Conservation (phyloP, 1,140 invertebrate species). For the Cephus cinctus region DNA sequence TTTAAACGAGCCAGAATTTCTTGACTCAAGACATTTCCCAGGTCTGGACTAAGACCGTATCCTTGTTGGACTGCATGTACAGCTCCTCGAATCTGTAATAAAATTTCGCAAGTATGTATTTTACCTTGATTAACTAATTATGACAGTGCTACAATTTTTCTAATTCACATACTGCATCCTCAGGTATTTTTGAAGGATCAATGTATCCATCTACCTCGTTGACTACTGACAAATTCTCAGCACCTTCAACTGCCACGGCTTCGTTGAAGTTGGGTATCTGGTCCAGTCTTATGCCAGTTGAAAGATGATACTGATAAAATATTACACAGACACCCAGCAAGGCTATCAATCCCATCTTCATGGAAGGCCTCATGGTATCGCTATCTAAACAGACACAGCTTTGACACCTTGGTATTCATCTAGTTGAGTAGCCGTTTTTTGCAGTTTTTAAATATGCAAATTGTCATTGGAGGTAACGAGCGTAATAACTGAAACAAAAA, state of each 20-base stretch:
- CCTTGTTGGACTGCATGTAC: slow-evolving; percentile 37
- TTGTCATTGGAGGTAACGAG: too few species aligned
- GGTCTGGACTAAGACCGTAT: slow-evolving; percentile 45
- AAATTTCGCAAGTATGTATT: too few species aligned
- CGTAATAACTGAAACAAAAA: too few species aligned
- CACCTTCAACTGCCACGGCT: slow-evolving; percentile 31
- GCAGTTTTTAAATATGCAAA: too few species aligned
- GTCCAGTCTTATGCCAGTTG: slow-evolving; percentile 43
- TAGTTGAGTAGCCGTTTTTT: too few species aligned
- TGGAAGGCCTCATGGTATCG: slow-evolving; percentile 44
- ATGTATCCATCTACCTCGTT: slow-evolving; percentile 33
- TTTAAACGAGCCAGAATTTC: slow-evolving; percentile 35
- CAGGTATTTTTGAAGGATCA: slow-evolving; percentile 32
- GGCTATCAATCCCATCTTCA: slow-evolving; percentile 48
- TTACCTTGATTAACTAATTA: too few species aligned
- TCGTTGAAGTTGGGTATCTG: slow-evolving; percentile 38
- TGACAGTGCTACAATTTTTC: too few species aligned
- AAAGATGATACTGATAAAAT: slow-evolving; percentile 51
- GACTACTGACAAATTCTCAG: slow-evolving; percentile 29
- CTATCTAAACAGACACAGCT: slow-evolving; percentile 20
- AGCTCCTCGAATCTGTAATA: slow-evolving; percentile 38
- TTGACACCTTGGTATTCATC: too few species aligned
- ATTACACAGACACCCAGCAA: slow-evolving; percentile 46
- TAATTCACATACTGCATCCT: slow-evolving; percentile 35
- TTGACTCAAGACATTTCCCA: slow-evolving; percentile 36